These are phyloP conservation scores for Drosophila falleni DNA, from an alignment of 2,888 invertebrate genomes.

Conservation along the genomic window DNA sequence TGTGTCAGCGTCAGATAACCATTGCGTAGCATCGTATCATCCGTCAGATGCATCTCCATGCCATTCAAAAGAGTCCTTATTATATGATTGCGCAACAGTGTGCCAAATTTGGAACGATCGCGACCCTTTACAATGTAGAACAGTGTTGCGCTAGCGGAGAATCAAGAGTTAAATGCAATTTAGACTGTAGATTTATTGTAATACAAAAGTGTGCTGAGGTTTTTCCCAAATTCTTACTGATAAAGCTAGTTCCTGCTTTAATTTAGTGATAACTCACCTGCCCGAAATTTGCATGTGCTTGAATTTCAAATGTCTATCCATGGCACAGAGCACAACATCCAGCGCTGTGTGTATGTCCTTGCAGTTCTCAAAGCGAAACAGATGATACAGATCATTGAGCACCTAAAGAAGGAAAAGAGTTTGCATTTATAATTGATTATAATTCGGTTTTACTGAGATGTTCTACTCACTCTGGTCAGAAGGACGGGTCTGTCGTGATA, in stretches of 20 bases:
- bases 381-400: conserved; percentile 95
- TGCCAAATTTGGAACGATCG: conserved; percentile 90
- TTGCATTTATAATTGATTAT: neutral
- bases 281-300: conserved; percentile 97
- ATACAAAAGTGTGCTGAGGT: too few species aligned
- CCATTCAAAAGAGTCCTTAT: conserved; percentile 94
- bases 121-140: conserved; percentile 97
- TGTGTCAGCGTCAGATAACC: conserved; percentile 97
- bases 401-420: conserved; percentile 86
- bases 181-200: neutral
- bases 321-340: conserved; percentile 93
- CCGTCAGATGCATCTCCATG: conserved; percentile 93
- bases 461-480: conserved; percentile 86
- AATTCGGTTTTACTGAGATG: neutral
- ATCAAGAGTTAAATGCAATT: neutral
- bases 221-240: too few species aligned
- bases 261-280: conserved; percentile 87
- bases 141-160: conserved; percentile 91
- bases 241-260: neutral
- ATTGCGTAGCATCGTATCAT: conserved; percentile 98
- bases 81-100: conserved; percentile 91
- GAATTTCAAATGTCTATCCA: conserved; percentile 94
- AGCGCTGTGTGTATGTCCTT: conserved; percentile 91
- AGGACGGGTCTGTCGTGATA: conserved; percentile 95
- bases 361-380: conserved; percentile 94